Conservation (phyloP, 2,113 vertebrate species). For the Tichodroma muraria region DNA sequence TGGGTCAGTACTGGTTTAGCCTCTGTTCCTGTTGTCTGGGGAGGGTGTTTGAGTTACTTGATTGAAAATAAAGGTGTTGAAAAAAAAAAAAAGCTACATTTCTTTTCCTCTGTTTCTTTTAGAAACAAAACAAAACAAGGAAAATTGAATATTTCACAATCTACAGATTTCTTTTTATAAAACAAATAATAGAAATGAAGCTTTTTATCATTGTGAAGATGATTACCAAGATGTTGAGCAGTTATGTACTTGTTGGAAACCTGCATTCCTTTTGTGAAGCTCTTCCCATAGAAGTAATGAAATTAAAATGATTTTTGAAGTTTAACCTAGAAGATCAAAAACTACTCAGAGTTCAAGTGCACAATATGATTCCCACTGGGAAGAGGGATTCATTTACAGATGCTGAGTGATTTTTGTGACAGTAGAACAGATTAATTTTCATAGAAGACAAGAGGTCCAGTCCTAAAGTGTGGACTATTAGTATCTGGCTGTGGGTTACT, state of each 20-base stretch:
- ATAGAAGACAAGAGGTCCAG: neutral
- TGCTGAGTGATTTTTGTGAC: neutral
- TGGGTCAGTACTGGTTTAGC: constrained; percentile 28
- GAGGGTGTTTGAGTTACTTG: constrained; percentile 64
- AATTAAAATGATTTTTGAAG: constrained; percentile 53
- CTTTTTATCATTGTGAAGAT: neutral
- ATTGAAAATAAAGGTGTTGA: constrained; percentile 20
- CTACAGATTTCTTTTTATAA: constrained; percentile 17
- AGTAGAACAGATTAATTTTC: neutral
- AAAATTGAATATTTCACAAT: neutral
- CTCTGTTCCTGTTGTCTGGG: constrained; percentile 32
- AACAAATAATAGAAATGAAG: constrained; percentile 19
- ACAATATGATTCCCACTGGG: neutral
- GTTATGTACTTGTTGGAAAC: constrained; percentile 30
- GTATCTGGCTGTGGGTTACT: neutral
- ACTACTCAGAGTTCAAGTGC: constrained; percentile 42
- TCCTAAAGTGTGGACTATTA: neutral
- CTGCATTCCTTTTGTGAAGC: neutral
- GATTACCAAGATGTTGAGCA: neutral
- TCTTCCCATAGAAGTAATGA: constrained; percentile 29
- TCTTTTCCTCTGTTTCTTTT: constrained; percentile 40
- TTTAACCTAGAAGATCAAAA: constrained; percentile 43
- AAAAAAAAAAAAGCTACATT: neutral
- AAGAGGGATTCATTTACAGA: constrained; percentile 20
- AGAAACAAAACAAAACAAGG: constrained; percentile 32